These are phyloP conservation scores for Cirrhinus molitorella DNA, from an alignment of 2,797 vertebrate species.

Conservation along the genomic window DNA sequence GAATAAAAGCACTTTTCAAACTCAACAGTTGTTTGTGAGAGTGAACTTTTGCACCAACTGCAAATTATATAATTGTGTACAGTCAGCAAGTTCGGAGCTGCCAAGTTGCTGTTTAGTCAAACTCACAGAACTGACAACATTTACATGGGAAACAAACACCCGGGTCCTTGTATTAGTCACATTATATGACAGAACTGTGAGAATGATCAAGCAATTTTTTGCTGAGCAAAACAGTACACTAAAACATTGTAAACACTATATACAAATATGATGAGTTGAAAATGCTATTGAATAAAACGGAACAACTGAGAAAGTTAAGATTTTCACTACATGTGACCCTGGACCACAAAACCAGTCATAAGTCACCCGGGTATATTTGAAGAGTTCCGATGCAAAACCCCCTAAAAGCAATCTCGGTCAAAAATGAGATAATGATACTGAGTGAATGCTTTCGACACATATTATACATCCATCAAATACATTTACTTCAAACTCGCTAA, in stretches of 20 bases:
- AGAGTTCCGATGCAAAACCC: too few relatives aligned
- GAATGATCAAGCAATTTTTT: background rate
- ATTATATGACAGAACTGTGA: constrained; percentile 26
- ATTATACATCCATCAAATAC: too few relatives aligned
- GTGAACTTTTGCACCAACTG: constrained; percentile 36
- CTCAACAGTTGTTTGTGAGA: constrained; percentile 40
- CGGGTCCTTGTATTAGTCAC: constrained; percentile 16
- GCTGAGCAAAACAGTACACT: background rate
- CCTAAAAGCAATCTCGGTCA: too few relatives aligned
- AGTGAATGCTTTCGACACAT: too few relatives aligned
- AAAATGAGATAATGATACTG: too few relatives aligned
- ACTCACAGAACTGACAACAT: constrained; percentile 31
- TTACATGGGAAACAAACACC: constrained; percentile 34
- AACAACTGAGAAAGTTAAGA: too few relatives aligned
- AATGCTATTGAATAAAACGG: too few relatives aligned
- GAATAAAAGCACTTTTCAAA: constrained; percentile 22
- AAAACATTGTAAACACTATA: background rate
- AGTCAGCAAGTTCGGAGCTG: constrained; percentile 52
- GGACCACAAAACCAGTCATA: too few relatives aligned
- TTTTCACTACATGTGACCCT: too few relatives aligned
- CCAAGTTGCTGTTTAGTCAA: constrained; percentile 36
- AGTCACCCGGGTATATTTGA: too few relatives aligned
- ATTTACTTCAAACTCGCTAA: too few relatives aligned
- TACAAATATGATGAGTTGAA: background rate
- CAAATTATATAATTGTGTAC: constrained; percentile 44